Conservation (phyloP, 2,113 vertebrate species). For the Prinia subflava region DNA sequence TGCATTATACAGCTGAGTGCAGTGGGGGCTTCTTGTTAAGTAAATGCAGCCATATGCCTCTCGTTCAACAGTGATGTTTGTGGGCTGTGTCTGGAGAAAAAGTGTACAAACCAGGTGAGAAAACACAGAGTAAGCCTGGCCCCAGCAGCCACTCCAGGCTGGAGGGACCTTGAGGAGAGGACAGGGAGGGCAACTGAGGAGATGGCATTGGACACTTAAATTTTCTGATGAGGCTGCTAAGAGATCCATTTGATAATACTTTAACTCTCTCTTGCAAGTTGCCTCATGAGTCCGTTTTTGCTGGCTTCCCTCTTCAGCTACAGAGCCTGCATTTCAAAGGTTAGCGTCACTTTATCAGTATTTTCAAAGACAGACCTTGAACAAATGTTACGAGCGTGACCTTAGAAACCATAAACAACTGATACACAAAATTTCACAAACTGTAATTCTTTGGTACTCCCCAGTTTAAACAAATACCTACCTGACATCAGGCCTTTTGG, state of each 20-base stretch:
- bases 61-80: not conserved
- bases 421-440: slow-evolving; percentile 45
- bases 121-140: not conserved
- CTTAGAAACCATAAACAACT: slow-evolving; percentile 55
- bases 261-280: not conserved
- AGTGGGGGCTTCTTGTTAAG: not conserved
- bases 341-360: slow-evolving; percentile 64
- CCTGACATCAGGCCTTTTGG: not conserved
- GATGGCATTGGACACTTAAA: not conserved
- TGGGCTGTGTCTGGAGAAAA: not conserved
- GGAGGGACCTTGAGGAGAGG: not conserved
- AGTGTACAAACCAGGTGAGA: not conserved
- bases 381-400: slow-evolving; percentile 14
- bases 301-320: slow-evolving; percentile 29
- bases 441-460: not conserved
- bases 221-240: not conserved
- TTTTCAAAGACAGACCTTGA: slow-evolving; percentile 70
- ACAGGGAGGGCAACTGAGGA: not conserved
- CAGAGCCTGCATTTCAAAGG: slow-evolving; percentile 66
- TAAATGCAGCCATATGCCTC: not conserved
- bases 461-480: not conserved
- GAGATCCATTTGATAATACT: not conserved
- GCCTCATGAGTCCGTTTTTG: not conserved
- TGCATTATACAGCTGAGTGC: not conserved
- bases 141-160: not conserved